Base-by-base conservation (phyloP, 2,797 vertebrate species). In the Phrynocephalus forsythii region DNA sequence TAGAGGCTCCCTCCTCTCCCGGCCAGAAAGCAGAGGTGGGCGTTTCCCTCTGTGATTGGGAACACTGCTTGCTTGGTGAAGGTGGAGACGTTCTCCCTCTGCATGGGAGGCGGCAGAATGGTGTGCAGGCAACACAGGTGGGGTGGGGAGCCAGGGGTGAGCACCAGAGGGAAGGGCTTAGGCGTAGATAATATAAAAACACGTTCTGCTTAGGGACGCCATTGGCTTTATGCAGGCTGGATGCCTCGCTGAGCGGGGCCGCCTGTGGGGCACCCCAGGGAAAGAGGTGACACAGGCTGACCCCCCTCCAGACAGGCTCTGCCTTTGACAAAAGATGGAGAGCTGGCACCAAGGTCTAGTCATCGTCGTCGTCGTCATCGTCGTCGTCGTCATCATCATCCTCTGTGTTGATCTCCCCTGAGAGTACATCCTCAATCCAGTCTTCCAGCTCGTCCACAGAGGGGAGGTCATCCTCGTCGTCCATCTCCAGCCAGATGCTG, bases 401-500 rank as follows among this genome's bases (percentile, higher is more conserved):
- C 84, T 98, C 97, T 0, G 98, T 98, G 94, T 98, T 98, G 26
- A 98, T 98, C 86, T 98, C 97, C 0, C 98, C 98, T 0, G 94
- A 96, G 77, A 99, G 95, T 84, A 99, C 98, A 0, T 98, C 98
- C 84, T 98, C 97, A 0, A 99, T 96, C 98, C 98, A 99, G 93
- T 97, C 96, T 91, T 99, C 98, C 30, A 98, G 94, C 94, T 98
- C 98, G 0, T 98, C 97, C 0, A 97, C 94, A 0, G 97, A 94
- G 1, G 98, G 98, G 95, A 98, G 97, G 88, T 98, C 97, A 1
- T 99, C 98, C 5, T 98, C 95, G 0, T 98, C 97, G 1, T 98
- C 98, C 98, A 99, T 98, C 81, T 98, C 97, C 97, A 98, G 92
- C 98, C 98, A 99, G 86, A 98, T 91, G n/a, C 98, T 99, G 92